Conservation (phyloP, 2,113 vertebrate species). For the Oceanites oceanicus region DNA sequence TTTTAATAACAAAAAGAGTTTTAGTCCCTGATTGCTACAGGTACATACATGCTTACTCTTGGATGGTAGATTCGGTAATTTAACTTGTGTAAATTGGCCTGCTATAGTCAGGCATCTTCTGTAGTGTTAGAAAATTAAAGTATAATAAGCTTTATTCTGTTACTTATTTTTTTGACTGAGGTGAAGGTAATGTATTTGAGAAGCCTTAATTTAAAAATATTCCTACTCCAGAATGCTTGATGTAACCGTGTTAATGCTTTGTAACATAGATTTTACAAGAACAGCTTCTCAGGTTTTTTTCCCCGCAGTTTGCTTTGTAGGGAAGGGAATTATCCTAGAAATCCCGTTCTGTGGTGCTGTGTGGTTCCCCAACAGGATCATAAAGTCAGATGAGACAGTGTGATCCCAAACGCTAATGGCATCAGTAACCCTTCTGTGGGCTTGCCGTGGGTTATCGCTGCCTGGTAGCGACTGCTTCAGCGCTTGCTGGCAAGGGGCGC, state of each 20-base stretch:
- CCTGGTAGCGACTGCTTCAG: not conserved
- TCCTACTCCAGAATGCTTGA: not conserved
- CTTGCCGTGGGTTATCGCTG: not conserved
- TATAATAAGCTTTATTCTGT: not conserved
- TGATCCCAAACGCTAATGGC: not conserved
- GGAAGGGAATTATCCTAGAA: not conserved
- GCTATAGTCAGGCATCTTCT: not conserved
- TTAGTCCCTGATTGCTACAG: not conserved
- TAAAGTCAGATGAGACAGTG: not conserved
- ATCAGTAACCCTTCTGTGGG: not conserved
- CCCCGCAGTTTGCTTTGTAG: not conserved
- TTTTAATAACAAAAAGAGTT: not conserved
- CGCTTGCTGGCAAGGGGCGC: rapidly evolving
- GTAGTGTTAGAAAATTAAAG: not conserved
- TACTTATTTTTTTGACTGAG: not conserved
- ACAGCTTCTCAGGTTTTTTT: not conserved
- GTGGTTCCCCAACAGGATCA: not conserved
- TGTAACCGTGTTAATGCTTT: not conserved
- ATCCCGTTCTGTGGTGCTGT: rapidly evolving
- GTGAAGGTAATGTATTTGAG: not conserved
- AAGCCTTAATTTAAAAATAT: not conserved
- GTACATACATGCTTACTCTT: not conserved
- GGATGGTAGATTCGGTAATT: not conserved
- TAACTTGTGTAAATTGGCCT: not conserved
- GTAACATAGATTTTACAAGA: not conserved